These are phyloP conservation scores for Neocrepidodera transversa DNA, from an alignment of 2,888 invertebrate species.

Conservation along the genomic window DNA sequence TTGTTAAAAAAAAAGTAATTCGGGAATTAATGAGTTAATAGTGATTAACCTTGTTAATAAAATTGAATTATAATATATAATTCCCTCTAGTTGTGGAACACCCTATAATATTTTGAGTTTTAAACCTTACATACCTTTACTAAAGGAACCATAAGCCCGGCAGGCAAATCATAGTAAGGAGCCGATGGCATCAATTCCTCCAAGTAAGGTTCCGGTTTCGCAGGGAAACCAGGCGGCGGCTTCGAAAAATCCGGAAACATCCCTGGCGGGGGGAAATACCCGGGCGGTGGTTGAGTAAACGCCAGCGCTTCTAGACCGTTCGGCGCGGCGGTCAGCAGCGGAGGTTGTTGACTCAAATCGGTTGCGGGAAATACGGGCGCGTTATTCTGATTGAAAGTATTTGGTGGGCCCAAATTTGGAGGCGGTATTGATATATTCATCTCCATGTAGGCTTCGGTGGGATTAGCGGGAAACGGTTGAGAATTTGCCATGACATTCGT, in stretches of 20 bases:
- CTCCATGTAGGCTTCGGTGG: constrained; percentile 46
- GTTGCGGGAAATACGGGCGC: constrained; percentile 43
- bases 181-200: constrained; percentile 88
- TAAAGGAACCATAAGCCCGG: constrained; percentile 97
- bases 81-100: too few relatives aligned
- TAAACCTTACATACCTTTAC: constrained; percentile 80
- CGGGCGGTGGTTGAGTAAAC: constrained; percentile 67
- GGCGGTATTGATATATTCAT: constrained; percentile 57
- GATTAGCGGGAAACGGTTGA: constrained; percentile 42
- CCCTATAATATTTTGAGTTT: too few relatives aligned
- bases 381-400: constrained; percentile 41
- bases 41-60: too few relatives aligned
- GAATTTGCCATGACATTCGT: constrained; percentile 28
- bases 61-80: too few relatives aligned
- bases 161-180: constrained; percentile 96
- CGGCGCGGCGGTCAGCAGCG: constrained; percentile 31
- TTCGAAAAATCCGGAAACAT: constrained; percentile 82
- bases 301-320: constrained; percentile 50
- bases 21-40: too few relatives aligned
- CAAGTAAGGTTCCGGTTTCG: constrained; percentile 58
- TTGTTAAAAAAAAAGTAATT: too few relatives aligned
- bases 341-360: constrained; percentile 40
- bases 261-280: constrained; percentile 62
- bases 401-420: constrained; percentile 52
- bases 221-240: constrained; percentile 80